These are phyloP conservation scores for Labeo calbasu DNA, from an alignment of 2,797 vertebrate genomes.

Conservation along the genomic window DNA sequence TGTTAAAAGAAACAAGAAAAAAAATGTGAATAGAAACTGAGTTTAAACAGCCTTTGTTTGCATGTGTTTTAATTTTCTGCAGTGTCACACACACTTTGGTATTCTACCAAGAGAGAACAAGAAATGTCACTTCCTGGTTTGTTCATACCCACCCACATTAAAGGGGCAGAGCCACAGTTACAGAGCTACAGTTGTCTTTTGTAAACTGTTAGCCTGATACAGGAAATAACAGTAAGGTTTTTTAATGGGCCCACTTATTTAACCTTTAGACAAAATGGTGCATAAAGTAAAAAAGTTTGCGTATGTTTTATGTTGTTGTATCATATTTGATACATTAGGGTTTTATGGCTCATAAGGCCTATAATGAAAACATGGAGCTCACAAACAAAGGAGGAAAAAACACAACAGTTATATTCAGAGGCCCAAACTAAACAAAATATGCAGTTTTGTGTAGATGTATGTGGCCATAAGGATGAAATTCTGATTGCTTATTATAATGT, in stretches of 20 bases:
- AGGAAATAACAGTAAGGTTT: background rate
- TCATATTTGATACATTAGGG: background rate
- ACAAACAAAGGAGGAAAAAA: background rate
- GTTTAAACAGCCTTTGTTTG: background rate
- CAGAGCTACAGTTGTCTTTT: background rate
- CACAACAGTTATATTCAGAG: background rate
- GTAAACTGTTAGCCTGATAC: background rate
- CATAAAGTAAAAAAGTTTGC: background rate
- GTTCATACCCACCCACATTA: constrained; percentile 65
- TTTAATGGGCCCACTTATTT: background rate
- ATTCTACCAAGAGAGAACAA: constrained; percentile 72
- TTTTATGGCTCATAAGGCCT: background rate
- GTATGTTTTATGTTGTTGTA: background rate
- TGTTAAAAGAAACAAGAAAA: background rate
- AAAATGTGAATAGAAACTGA: background rate
- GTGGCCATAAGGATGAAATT: background rate
- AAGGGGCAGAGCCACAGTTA: constrained; percentile 63
- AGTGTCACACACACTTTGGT: constrained; percentile 38
- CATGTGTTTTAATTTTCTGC: background rate
- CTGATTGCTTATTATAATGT: background rate
- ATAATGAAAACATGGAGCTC: background rate
- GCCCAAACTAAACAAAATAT: background rate
- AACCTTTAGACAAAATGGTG: background rate
- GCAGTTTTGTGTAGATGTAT: too few relatives aligned
- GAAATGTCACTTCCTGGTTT: constrained; percentile 69